phyloP scores from a whole-genome alignment of 2,888 invertebrate species.

The Mesorhabditis sp. region DNA sequence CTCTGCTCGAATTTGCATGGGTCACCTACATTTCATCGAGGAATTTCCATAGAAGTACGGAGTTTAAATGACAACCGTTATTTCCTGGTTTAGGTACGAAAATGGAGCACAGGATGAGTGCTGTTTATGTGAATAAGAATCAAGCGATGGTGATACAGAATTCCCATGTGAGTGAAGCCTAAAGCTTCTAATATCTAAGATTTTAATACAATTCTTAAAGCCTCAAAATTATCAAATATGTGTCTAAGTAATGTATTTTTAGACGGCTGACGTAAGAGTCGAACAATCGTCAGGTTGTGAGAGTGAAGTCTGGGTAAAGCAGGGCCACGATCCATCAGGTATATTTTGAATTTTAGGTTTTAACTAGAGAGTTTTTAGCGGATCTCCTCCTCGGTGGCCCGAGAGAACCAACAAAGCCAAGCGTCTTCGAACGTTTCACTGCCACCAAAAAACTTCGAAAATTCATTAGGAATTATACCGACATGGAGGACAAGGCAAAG shows the following conservation, averaged over 20 bases:
- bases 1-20: conserved; percentile 90
- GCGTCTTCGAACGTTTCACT: not conserved
- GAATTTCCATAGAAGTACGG: conserved; percentile 10
- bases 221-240: not conserved
- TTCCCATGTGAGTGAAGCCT: not conserved
- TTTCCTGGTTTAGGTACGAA: not conserved
- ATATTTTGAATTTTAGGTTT: not conserved
- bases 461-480: not conserved
- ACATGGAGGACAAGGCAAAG: conserved; percentile 25
- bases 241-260: too few species aligned
- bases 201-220: not conserved
- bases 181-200: too few species aligned
- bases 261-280: too few species aligned
- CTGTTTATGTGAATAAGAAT: conserved; percentile 1
- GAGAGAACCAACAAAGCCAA: not conserved
- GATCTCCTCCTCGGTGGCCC: conserved; percentile 2
- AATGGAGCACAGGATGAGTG: not conserved
- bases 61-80: not conserved
- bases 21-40: conserved; percentile 74
- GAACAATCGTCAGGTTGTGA: not conserved
- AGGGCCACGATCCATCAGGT: conserved; percentile 1
- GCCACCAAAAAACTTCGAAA: not conserved
- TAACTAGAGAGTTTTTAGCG: not conserved
- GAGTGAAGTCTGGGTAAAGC: conserved; percentile 6
- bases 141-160: conserved; percentile 1